Conservation (phyloP, 2,888 invertebrate genomes). For the Mythimna vitellina region DNA sequence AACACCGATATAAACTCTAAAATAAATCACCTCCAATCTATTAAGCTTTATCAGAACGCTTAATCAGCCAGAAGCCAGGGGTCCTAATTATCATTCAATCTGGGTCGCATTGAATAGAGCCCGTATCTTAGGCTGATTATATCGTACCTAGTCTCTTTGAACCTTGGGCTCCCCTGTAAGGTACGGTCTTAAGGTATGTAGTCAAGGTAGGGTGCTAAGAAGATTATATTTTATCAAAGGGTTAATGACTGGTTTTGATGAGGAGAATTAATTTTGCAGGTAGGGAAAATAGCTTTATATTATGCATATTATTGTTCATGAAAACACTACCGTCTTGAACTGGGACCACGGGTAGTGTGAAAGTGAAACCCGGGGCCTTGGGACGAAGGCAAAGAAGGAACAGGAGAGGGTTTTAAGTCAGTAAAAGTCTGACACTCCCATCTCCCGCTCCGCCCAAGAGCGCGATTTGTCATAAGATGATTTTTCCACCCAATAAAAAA, state of each 20-base stretch:
- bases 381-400: too few species aligned
- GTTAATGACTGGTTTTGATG: conserved; percentile 37
- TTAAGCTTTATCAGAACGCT: conserved; percentile 53
- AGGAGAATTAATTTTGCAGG: conserved; percentile 1
- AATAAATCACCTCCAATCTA: conserved; percentile 50
- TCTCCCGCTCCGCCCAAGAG: too few species aligned
- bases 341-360: too few species aligned
- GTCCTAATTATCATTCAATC: conserved; percentile 66
- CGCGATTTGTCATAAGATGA: too few species aligned
- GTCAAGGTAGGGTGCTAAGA: conserved; percentile 21
- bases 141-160: conserved; percentile 61
- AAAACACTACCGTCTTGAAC: too few species aligned
- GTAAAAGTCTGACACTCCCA: too few species aligned
- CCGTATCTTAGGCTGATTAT: conserved; percentile 64
- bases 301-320: conserved; percentile 1
- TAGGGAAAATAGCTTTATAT: background rate
- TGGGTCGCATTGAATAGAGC: conserved; percentile 54
- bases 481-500: too few species aligned
- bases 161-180: conserved; percentile 33
- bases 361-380: too few species aligned
- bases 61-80: conserved; percentile 57
- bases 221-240: conserved; percentile 46
- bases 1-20: conserved; percentile 21
- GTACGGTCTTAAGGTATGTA: conserved; percentile 23
- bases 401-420: too few species aligned